Base-by-base conservation (phyloP, 1,140 invertebrate genomes). In the Hyles vespertilio region DNA sequence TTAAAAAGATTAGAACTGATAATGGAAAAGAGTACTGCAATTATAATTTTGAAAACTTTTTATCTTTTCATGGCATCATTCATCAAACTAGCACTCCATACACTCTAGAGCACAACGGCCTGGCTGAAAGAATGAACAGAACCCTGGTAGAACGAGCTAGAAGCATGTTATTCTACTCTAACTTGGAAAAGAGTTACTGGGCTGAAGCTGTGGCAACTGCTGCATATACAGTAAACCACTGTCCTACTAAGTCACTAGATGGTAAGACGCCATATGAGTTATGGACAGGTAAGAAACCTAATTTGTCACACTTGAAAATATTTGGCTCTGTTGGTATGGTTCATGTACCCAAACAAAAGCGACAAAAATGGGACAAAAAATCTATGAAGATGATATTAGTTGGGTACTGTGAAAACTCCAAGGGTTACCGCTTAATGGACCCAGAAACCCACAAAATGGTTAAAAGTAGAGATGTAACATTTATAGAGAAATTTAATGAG, bases 291-390 rank as follows among this genome's bases (percentile, higher is more conserved):
- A 51, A 59, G 32, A 84, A 82, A 65, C 79, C 81, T 8, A 61
- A 84, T 47, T n/a, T 90, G 45, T 32, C 12, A 3, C 5, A 51
- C 10, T 32, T 51, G 12, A 47, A 12, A 47, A 70, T 80, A 49
- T 90, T 91, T 78, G 89, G 87, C 6, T 86, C 77, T 59, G 61
- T 66, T 54, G 82, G 67, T 7, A 78, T 84, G 67, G 70, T 71
- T 0, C 78, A 81, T 43, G 62, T 90, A 48, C 87, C 88, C 6
- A 77, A 83, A 12, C 56, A 81, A 56, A 74, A 79, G 32, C 53
- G 85, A 47, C 52, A 40, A 52, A 89, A 88, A 65, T 81, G 72
- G 63, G 79, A 90, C 52, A 48, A 57, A 9, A 89, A 89, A 51
- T 64, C 74, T n/a, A 53, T 53, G 7, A 64, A 77, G 57, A 67